Evolutionary conservation across 2,113 vertebrate species (phyloP), one percentile per base, ranked within the genome.

Genomic region (Dasyprocta punctata): DNA sequence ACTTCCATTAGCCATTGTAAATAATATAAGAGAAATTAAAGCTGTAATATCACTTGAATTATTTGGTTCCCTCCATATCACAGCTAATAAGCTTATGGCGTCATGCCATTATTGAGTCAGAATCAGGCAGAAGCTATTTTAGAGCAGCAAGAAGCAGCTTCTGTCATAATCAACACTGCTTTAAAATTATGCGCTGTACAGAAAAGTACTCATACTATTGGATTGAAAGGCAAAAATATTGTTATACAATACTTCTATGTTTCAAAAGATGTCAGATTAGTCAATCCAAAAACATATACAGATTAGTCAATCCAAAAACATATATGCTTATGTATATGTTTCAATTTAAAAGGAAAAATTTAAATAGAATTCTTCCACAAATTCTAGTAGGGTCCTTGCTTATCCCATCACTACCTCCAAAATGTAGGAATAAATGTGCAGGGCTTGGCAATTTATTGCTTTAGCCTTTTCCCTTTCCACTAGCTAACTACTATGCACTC

Each of bases 11-110:
- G 52, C 67, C 52, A 85, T 8, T 94, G 69, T 87, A 49, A 92
- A 22, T 24, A 92, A 94, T 67, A 97, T 24, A 65, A 67, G 94
- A 95, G 19, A 94, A 91, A 96, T 71, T 92, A 95, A 82, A 75
- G 33, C 38, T 22, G 67, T 67, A 65, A 44, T 38, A 63, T 30
- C 41, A 89, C 0, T 90, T 90, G 88, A 95, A 86, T 96, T 87
- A 93, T 93, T 65, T 88, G 84, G 52, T 13, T 20, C 47, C 17
- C 22, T 87, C 38, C 33, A 95, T 58, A 49, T 60, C 56, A 65
- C n/a, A 94, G 61, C 75, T 85, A 90, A 86, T 94, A 90, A 92
- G 65, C 81, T 80, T 69, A 16, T 90, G 75, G 73, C 67, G 87
- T 96, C 16, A 12, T 90, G 89, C 67, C 60, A 86, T 75, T 94